Evolutionary conservation across 2,797 vertebrate genomes (phyloP), one percentile per base, ranked within the genome.

Genomic region (Thunnus albacares): DNA sequence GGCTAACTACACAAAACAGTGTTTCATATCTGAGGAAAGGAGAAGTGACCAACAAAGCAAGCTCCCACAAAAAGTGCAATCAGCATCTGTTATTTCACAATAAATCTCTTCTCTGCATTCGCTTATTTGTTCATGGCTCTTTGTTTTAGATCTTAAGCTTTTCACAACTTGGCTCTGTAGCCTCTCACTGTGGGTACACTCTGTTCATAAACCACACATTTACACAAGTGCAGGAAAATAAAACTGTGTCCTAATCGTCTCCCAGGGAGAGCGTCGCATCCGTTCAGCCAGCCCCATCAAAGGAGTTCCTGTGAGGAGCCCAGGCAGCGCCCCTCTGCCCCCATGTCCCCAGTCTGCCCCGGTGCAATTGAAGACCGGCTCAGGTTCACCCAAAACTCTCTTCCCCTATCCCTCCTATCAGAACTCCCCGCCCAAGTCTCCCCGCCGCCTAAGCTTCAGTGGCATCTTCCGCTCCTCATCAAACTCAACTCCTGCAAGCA

Each of bases 391-490:
- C 71, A 99, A 95, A 93, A 96, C 95, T 12, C 93, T 98, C 86
- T 98, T 99, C 92, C 97, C 97, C 0, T 98, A 97, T 87, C 96
- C 97, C 43, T 81, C 90, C 45, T 91, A 95, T 84, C 97, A 97
- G 86, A 96, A 95, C 87, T 97, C 97, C 2, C 96, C 98, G 0
- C 97, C 98, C 6, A 98, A 97, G 86, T 98, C 98, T 47, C 97
- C 97, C n/a, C 97, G 96, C n/a, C 97, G 98, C 58, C 96, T 99
- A 88, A 99, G 97, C 94, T 97, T 99, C 94, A 98, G 96, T 41
- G 97, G 98, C 49, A 97, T 99, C 93, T 99, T 99, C 94, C 97
- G 98, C 83, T 98, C 97, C 0, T 97, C 97, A 86, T 96, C 96
- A 86, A 96, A 92, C 90, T 96, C 97, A 77, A 95, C 97, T 15